Conservation (phyloP, 2,797 vertebrate species). For the Chaetodon trifasciatus region DNA sequence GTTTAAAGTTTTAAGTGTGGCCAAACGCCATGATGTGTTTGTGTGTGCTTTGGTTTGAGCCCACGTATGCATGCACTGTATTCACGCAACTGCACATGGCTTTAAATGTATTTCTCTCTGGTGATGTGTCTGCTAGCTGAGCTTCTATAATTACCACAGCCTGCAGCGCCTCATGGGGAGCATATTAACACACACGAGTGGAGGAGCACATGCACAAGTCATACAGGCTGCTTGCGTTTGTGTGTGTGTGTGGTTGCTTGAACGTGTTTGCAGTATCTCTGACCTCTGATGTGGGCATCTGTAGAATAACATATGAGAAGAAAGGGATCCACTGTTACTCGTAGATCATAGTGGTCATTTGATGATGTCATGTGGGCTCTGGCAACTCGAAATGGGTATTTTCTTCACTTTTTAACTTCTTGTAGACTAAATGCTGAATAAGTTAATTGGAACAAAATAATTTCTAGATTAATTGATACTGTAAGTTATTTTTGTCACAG, state of each 20-base stretch:
- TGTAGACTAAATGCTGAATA: no score
- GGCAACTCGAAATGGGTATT: no score
- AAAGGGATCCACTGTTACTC: conserved; percentile 17
- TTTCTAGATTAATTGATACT: no score
- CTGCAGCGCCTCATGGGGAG: conserved; percentile 85
- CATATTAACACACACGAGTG: conserved; percentile 87
- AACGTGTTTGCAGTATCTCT: conserved; percentile 28
- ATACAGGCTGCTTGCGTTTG: conserved; percentile 27
- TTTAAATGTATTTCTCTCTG: conserved; percentile 71
- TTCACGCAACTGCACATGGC: conserved; percentile 42
- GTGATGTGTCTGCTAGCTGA: conserved; percentile 71
- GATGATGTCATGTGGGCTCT: no score
- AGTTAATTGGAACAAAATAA: background rate
- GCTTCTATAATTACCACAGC: conserved; percentile 86
- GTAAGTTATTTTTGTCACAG: no score
- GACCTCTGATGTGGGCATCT: conserved; percentile 33
- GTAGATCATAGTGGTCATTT: background rate
- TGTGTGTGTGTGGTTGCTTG: conserved; percentile 6
- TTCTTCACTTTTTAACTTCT: no score
- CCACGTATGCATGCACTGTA: conserved; percentile 25
- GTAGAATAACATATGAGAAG: conserved; percentile 24
- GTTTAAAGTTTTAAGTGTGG: background rate
- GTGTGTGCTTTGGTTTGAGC: background rate
- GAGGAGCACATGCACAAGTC: conserved; percentile 70
- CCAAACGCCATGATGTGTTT: conserved; percentile 7